phyloP scores from a whole-genome alignment of 2,797 vertebrate species.

The Eulemur albifrons region DNA sequence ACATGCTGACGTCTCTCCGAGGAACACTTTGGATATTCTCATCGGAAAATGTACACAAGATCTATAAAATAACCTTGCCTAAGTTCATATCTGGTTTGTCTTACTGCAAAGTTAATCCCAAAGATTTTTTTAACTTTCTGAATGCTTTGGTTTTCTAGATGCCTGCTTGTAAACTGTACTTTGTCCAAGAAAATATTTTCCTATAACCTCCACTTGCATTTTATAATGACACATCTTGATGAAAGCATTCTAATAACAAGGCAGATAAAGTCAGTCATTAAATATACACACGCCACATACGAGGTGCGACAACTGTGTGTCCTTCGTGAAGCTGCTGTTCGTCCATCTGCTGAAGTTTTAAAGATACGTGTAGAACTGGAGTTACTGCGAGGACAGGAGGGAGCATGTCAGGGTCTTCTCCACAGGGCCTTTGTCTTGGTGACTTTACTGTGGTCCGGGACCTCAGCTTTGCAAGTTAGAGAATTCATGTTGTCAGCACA shows the following conservation, averaged over 20 bases:
- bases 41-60: not conserved
- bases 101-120: not conserved
- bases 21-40: not conserved
- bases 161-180: not conserved
- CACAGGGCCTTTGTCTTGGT: not conserved
- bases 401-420: not conserved
- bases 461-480: not conserved
- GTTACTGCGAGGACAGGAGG: not conserved
- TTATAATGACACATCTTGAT: not conserved
- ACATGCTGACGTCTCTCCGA: not conserved
- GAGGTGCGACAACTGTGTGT: not conserved
- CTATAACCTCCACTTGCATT: not conserved
- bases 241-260: not conserved
- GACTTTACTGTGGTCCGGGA: not conserved
- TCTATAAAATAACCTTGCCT: not conserved
- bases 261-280: not conserved
- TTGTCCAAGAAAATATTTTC: not conserved
- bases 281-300: not conserved
- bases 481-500: not conserved
- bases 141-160: not conserved
- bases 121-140: not conserved
- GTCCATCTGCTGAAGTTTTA: not conserved
- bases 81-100: not conserved
- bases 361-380: rapidly evolving
- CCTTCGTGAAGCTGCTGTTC: not conserved